Conservation (phyloP, 2,797 vertebrate genomes). For the Sebastes cheni region DNA sequence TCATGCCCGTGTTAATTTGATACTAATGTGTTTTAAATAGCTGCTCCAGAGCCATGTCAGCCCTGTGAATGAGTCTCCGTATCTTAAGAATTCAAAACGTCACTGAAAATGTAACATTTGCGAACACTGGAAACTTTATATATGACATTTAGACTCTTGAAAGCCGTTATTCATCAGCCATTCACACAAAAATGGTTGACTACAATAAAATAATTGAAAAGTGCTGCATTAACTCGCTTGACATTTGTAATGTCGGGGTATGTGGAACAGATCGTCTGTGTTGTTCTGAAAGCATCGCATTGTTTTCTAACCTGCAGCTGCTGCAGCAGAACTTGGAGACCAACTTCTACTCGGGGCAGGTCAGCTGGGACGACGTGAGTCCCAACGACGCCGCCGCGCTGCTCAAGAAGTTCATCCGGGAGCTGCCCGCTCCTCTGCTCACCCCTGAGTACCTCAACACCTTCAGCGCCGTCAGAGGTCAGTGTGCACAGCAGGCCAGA, state of each 20-base stretch:
- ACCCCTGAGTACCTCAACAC: conserved; percentile 91
- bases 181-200: not conserved
- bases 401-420: conserved; percentile 92
- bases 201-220: not conserved
- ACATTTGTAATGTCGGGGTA: not conserved
- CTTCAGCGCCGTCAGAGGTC: conserved; percentile 85
- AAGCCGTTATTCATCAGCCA: not conserved
- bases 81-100: not conserved
- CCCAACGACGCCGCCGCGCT: conserved; percentile 89
- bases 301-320: conserved; percentile 61
- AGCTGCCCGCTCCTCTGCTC: conserved; percentile 89
- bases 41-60: not conserved
- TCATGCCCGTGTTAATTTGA: not conserved
- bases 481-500: conserved; percentile 15
- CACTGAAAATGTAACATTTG: not conserved
- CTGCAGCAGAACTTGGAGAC: conserved; percentile 88
- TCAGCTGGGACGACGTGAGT: conserved; percentile 90
- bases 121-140: not conserved
- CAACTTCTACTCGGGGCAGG: conserved; percentile 85
- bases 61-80: not conserved
- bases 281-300: accelerated
- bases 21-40: not conserved
- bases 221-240: not conserved
- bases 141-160: not conserved
- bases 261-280: not conserved